Percentiles rank a stretch among this genome's conserved stretches.
phyloP scores from a whole-genome alignment of 2,113 vertebrate species.

The Sturnira hondurensis region DNA sequence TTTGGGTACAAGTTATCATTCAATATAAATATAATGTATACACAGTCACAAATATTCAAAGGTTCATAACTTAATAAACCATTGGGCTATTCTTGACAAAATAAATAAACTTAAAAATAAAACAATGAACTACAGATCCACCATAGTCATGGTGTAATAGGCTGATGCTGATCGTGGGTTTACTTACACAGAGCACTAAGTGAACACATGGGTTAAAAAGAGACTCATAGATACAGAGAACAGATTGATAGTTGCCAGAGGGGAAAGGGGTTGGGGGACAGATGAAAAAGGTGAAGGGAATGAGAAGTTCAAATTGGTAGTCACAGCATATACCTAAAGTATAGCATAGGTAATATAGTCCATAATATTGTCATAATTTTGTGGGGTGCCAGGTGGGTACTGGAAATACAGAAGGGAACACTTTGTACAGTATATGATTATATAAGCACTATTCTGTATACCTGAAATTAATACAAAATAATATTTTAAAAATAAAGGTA shows the following conservation, averaged over 20 bases:
- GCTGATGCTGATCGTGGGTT: not conserved
- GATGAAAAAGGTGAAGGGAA: not conserved
- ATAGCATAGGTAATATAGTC: not conserved
- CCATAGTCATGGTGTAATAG: not conserved
- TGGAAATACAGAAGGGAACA: not conserved
- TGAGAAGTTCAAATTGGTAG: not conserved
- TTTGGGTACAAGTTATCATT: not conserved
- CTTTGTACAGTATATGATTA: not conserved
- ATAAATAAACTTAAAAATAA: not conserved
- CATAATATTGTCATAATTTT: not conserved
- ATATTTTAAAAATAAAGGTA: not conserved
- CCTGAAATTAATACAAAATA: not conserved
- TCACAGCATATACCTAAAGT: not conserved
- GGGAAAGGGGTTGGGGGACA: not conserved
- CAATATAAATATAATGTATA: not conserved
- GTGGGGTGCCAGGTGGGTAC: not conserved
- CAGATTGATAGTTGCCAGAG: not conserved
- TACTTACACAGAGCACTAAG: not conserved
- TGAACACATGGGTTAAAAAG: not conserved
- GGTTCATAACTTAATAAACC: not conserved
- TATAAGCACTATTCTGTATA: not conserved
- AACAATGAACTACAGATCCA: not conserved
- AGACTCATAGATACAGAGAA: not conserved
- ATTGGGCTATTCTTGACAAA: not conserved
- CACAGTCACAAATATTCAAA: not conserved